These are phyloP conservation scores for Anorthoa munda DNA, from an alignment of 2,888 invertebrate species.

Conservation along the genomic window DNA sequence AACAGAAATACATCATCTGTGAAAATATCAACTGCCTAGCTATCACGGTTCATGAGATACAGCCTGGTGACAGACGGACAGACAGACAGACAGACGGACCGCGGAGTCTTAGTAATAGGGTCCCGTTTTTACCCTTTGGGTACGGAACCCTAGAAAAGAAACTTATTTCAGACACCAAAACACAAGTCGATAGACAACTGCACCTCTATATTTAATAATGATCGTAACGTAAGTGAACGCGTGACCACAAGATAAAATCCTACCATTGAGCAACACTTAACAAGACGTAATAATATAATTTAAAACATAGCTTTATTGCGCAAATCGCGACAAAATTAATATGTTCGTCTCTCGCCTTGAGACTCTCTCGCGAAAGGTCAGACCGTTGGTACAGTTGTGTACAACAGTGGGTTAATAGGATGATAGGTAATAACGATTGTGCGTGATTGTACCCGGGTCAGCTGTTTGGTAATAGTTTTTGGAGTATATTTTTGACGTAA, in stretches of 20 bases:
- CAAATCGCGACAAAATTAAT: conserved; percentile 67
- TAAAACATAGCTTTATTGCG: conserved; percentile 60
- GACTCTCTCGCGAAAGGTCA: conserved; percentile 60
- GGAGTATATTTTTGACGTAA: conserved; percentile 22
- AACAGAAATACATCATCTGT: no score
- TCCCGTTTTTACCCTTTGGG: no score
- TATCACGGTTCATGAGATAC: no score
- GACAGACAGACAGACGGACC: no score
- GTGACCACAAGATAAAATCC: conserved; percentile 29
- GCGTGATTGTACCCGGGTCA: conserved; percentile 59
- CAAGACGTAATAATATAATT: conserved; percentile 53
- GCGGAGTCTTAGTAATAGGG: no score
- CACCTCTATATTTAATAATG: conserved; percentile 14
- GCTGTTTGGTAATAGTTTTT: conserved; percentile 53
- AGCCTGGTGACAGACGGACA: no score
- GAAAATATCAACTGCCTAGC: no score
- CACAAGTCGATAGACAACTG: neutral
- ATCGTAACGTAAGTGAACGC: conserved; percentile 20
- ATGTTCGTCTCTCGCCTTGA: conserved; percentile 56
- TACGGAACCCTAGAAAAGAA: no score
- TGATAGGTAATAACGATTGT: conserved; percentile 54
- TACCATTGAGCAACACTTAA: conserved; percentile 47
- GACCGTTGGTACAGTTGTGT: conserved; percentile 48
- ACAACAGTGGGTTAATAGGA: conserved; percentile 55
- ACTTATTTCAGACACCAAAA: neutral